Evolutionary conservation across 2,888 invertebrate genomes (phyloP), one percentile per base, ranked within the genome.

Genomic region (Troglohyphantes excavatus): DNA sequence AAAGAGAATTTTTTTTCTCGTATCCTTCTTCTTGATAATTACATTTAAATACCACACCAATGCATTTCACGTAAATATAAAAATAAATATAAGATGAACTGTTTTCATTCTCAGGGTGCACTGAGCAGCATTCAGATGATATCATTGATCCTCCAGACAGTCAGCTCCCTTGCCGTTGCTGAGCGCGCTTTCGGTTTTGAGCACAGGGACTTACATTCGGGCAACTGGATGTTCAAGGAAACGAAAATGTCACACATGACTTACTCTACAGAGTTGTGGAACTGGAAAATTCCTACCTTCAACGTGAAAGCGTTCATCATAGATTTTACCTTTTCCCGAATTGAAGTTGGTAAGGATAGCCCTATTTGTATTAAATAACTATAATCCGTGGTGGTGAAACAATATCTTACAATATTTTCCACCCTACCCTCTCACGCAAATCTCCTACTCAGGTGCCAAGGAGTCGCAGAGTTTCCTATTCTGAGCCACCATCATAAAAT

Each of bases 261-360:
- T 17, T 81, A 81, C 29, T 33, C 27, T 0, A 81, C 68, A 13
- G 23, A 23, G 5, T 0, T 7, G 1, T 21, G 53, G 21, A 6
- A 9, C 3, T 81, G 67, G 67, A 26, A 17, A 1, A 0, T 81
- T 5, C 68, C 68, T 0, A 81, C 81, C 1, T 68, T 19, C 29
- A 33, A 33, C 2, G 43, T 81, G 9, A 33, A 81, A 19, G 68
- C 68, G 6, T 81, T 53, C n/a, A 67, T 81, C 46, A 81, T 81
- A 13, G 81, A 81, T 21, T 81, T 81, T 29, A 68, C 68, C 13
- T 21, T 81, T 43, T 81, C 81, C 1, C 46, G 81, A 0, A 81
- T 81, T 19, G 13, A 27, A 13, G 19, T n/a, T 7, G 53, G 81
- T 81, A 19, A 26, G 43, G n/a, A n/a, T n/a, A n/a, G n/a, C n/a